Evolutionary conservation across 2,113 vertebrate species (phyloP), one percentile per base, ranked within the genome.

Genomic region (Heterotilapia buettikoferi): DNA sequence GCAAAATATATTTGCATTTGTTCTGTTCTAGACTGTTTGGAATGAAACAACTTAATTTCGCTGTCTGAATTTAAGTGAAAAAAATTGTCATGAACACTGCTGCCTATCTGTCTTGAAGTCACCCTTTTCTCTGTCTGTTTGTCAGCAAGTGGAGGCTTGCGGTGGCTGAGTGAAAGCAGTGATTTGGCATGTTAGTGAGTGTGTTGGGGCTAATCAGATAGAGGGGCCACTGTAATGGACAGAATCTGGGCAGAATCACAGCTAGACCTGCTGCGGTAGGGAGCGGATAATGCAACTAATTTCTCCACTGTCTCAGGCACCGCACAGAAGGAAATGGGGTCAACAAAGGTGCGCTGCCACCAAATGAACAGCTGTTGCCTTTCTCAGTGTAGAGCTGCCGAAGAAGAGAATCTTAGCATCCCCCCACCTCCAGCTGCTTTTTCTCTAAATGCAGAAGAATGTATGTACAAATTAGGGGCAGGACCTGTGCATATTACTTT

Each of bases 141-240:
- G 68, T 84, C 84, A 88, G 96, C 91, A 96, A 96, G 96, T 96
- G 94, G 91, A 94, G 96, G 96, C 96, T 97, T 96, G 95, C 94
- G 93, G 96, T 94, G 96, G 96, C 96, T 93, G 97, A 96, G 97
- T 96, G 97, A 98, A 38, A 97, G 97, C 97, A 98, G 97, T 99
- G 97, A 98, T 99, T 99, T 99, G 98, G 98, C 98, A 98, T 99
- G 97, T 99, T 98, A 99, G 98, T 97, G 97, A 98, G 97, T 98
- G 97, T 98, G 98, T 98, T 98, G 98, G 97, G 97, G 97, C 97
- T 95, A 98, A 98, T 99, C 98, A 99, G 98, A 97, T 97, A 97
- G 90, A 96, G 98, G 97, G 98, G 97, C 97, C 97, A 97, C 96
- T 96, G 97, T 99, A 99, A 99, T 99, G 98, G 98, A 98, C 97